Evolutionary conservation across 2,113 vertebrate species (phyloP).

Genomic region (Myocastor coypus): DNA sequence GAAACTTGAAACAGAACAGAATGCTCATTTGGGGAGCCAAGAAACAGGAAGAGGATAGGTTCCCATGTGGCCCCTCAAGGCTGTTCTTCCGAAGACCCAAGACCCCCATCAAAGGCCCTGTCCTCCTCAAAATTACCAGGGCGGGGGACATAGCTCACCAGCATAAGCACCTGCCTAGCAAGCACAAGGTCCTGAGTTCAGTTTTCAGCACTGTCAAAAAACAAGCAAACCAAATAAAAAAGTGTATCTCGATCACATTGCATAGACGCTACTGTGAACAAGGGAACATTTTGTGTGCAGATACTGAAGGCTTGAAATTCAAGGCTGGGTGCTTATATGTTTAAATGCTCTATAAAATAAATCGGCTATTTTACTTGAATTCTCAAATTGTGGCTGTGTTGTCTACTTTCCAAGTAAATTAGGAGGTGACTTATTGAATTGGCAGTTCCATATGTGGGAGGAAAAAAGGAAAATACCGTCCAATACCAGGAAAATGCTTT

Average conservation of each 20-base stretch:
- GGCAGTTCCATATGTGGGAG: neutral
- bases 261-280: neutral
- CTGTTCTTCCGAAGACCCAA: neutral
- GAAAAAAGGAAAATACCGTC: neutral
- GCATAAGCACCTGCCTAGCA: no score
- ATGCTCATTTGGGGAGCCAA: neutral
- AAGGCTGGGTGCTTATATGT: neutral
- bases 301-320: neutral
- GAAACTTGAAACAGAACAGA: neutral
- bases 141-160: no score
- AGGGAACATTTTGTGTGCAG: neutral
- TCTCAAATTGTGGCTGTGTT: constrained; percentile 4
- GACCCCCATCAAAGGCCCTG: neutral
- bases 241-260: neutral
- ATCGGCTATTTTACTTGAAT: neutral
- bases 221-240: no score
- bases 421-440: neutral
- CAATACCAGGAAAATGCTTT: neutral
- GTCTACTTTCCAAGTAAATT: neutral
- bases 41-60: neutral
- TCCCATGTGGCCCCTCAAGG: neutral
- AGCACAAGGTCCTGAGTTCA: no score
- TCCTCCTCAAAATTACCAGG: neutral
- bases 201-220: no score
- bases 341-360: neutral